Evolutionary conservation across 1,140 invertebrate genomes (phyloP), one percentile per base, ranked within the genome.

Genomic region (Drosophila elegans): DNA sequence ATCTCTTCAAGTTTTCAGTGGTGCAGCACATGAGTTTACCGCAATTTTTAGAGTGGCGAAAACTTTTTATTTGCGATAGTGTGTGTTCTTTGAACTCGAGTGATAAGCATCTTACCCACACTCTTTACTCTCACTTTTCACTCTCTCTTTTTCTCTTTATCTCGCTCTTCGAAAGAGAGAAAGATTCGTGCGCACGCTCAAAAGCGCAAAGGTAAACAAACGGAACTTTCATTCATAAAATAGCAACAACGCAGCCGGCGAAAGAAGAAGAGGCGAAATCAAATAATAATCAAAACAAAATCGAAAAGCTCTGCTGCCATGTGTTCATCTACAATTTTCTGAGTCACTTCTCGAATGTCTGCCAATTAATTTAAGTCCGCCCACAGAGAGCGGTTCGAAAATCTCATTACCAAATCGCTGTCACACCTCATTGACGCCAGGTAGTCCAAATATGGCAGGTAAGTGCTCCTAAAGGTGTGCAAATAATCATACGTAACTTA

Each of bases 221-320:
- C 72, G 56, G n/a, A 77, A 84, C 79, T 76, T 88, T 88, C 83
- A 88, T 88, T 88, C 83, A 88, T 86, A 86, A 86, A 85, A 75
- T 77, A 80, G 64, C 78, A 85, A 86, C 82, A 86, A 84, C 55
- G 54, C 74, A 74, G 60, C 64, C 71, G 76, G 75, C 64, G 27
- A 57, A 55, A 71, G 41, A 46, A 34, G 25, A 48, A 41, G 41
- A 39, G 12, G 36, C 34, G 34, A 76, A 56, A 68, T 76, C 62
- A 60, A 76, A 68, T 68, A 42, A 36, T 76, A 76, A 76, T 76
- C 74, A 76, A 76, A 76, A 76, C 74, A 76, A 76, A 76, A 76
- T 68, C 51, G 73, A 76, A 75, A 76, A 76, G 74, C 74, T 76
- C 62, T 21, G 12, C 53, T 36, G 34, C 32, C 46, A 74, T 74